These are phyloP conservation scores for Melikaiella ostensackeni DNA, from an alignment of 2,888 invertebrate species.

Conservation along the genomic window DNA sequence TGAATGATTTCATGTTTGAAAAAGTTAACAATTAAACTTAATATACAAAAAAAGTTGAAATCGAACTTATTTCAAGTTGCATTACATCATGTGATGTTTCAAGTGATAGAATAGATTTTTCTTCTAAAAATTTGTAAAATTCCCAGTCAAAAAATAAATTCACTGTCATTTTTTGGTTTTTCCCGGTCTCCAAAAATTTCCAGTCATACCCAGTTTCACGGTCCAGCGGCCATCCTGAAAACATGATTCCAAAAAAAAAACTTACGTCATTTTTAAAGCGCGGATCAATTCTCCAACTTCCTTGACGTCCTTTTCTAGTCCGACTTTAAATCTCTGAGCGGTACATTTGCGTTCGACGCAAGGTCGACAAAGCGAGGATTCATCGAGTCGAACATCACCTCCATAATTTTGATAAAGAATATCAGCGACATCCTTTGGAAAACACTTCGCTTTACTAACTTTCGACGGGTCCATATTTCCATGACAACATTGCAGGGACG, in stretches of 20 bases:
- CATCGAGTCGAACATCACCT: slow-evolving; percentile 77
- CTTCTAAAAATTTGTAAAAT: no score
- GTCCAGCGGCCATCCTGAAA: no score
- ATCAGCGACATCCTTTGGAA: slow-evolving; percentile 74
- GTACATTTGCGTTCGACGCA: slow-evolving; percentile 79
- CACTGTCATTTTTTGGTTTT: no score
- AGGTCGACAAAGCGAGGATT: slow-evolving; percentile 70
- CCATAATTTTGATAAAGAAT: slow-evolving; percentile 77
- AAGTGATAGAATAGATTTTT: no score
- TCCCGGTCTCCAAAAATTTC: no score
- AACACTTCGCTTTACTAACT: slow-evolving; percentile 77
- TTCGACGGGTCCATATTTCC: slow-evolving; percentile 77
- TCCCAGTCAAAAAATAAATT: no score
- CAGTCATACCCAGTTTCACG: no score
- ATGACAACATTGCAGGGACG: slow-evolving; percentile 77
- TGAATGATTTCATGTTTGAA: no score
- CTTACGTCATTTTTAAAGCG: slow-evolving; percentile 73
- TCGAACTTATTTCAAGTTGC: no score
- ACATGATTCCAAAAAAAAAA: slow-evolving; percentile 38
- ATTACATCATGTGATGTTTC: no score
- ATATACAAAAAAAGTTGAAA: no score
- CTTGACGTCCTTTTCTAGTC: slow-evolving; percentile 79
- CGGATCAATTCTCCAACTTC: slow-evolving; percentile 76
- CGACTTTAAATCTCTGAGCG: slow-evolving; percentile 76
- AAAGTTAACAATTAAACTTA: no score